Base-by-base conservation (phyloP, 2,888 invertebrate species). In the Rugalucina vietnamica region DNA sequence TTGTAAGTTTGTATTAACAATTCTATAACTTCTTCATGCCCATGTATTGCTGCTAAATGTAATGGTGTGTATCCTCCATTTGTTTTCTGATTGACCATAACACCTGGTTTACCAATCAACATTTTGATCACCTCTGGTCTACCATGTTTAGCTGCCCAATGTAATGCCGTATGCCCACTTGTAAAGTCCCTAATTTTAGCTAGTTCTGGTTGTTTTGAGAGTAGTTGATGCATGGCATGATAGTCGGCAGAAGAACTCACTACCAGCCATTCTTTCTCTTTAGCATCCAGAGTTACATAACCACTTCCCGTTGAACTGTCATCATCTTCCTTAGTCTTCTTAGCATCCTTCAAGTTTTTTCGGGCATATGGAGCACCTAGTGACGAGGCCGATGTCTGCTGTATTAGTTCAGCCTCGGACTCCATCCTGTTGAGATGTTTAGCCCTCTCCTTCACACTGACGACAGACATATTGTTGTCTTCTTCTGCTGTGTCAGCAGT, bases 141-240 rank as follows among this genome's bases (percentile, higher is more conserved):
- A 1, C 98, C 98, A 92, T 98, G 97, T 95, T 99, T 99, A 87
- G 98, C 98, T 85, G 98, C 99, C 98, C 98, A 99, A 95, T 99
- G 99, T 92, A 99, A 96, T 76, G 98, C 98, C 89, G 98, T 98
- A 98, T 99, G 96, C 12, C n/a, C n/a, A n/a, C n/a, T n/a, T n/a
- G n/a, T n/a, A n/a, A n/a, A n/a, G n/a, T n/a, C 98, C 97, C 97
- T 98, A 84, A 97, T 96, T 95, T 97, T 97, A 87, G 97, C 97
- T 87, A 99, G 96, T 89, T 97, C 96, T 0, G 98, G 97, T 95
- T 97, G 97, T 92, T 98, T 97, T 84, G 96, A 96, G 85, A 98
- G 97, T 95, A 98, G 96, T 95, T 98, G 98, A 70, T 97, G 97
- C 92, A 98, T 95, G 72, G 97, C 97, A 92, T 98, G 98, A 94